phyloP scores from a whole-genome alignment of 2,888 invertebrate species.

The Lasioglossum morio region DNA sequence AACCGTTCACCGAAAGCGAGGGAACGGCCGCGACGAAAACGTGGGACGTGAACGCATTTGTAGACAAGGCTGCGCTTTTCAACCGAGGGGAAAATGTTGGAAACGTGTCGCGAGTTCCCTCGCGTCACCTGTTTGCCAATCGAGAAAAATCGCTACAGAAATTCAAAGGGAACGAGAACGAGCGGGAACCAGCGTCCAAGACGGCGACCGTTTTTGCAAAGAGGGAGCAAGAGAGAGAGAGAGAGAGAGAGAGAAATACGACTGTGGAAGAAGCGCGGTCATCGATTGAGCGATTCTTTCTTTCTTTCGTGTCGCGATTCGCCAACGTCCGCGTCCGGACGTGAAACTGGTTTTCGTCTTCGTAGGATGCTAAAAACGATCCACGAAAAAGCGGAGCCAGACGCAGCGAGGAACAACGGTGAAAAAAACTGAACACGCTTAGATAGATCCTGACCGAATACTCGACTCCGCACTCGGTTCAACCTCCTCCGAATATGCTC shows the following conservation, averaged over 20 bases:
- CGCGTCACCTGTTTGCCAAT: neutral
- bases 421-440: slow-evolving; percentile 23
- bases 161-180: slow-evolving; percentile 1
- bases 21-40: slow-evolving; percentile 50
- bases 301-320: slow-evolving; percentile 63
- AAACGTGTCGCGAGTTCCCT: neutral
- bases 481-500: neutral
- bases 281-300: slow-evolving; percentile 64
- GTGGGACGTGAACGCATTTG: slow-evolving; percentile 50
- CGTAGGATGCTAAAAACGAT: slow-evolving; percentile 59
- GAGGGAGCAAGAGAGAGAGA: neutral
- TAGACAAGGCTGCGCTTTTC: slow-evolving; percentile 50
- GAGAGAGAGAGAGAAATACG: slow-evolving; percentile 28
- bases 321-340: slow-evolving; percentile 58
- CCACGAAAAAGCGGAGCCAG: slow-evolving; percentile 59
- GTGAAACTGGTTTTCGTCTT: slow-evolving; percentile 68
- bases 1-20: slow-evolving; percentile 37
- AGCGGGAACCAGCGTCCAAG: slow-evolving; percentile 13
- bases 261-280: slow-evolving; percentile 51
- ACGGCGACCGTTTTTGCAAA: slow-evolving; percentile 44
- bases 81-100: neutral
- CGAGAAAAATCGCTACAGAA: slow-evolving; percentile 7
- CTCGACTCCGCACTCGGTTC: neutral
- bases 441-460: neutral
- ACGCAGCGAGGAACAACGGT: slow-evolving; percentile 25